phyloP scores from a whole-genome alignment of 2,888 invertebrate genomes.

The Trissonchulus latispiculum region DNA sequence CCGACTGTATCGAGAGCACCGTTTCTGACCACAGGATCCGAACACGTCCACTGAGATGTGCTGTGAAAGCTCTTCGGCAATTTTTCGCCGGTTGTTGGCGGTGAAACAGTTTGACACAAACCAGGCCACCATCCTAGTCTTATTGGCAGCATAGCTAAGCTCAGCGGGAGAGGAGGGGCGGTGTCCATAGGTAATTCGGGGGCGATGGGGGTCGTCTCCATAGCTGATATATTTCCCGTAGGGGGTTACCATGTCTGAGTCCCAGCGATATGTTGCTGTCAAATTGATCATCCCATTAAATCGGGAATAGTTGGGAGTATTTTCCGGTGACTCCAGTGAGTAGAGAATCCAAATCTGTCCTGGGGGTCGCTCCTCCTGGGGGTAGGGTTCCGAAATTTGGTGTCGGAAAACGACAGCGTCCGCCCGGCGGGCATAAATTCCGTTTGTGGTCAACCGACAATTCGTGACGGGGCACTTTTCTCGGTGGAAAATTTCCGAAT shows the following conservation, averaged over 20 bases:
- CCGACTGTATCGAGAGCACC: conserved; percentile 51
- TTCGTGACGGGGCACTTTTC: conserved; percentile 47
- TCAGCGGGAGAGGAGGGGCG: too few relatives aligned
- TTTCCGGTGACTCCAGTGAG: conserved; percentile 45
- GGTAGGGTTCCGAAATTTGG: background rate
- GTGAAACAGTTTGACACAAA: conserved; percentile 95
- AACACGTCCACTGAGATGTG: conserved; percentile 80
- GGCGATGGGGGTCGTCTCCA: conserved; percentile 42
- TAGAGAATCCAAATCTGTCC: conserved; percentile 44
- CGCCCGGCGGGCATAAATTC: background rate
- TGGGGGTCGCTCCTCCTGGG: background rate
- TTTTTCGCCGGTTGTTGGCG: conserved; percentile 73
- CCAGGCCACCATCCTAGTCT: conserved; percentile 63
- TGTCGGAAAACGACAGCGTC: conserved; percentile 9
- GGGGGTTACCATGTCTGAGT: conserved; percentile 24
- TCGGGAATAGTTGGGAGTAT: conserved; percentile 35
- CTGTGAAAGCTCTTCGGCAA: conserved; percentile 70
- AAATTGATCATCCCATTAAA: conserved; percentile 21
- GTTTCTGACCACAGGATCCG: conserved; percentile 73
- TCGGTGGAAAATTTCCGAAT: background rate
- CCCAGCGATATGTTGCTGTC: conserved; percentile 24
- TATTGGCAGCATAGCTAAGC: conserved; percentile 25
- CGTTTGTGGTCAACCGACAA: background rate
- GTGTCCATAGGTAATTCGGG: conserved; percentile 48
- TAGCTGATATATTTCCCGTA: conserved; percentile 16